Evolutionary conservation across 2,888 invertebrate genomes (phyloP).

Genomic region (Malacosoma neustria): DNA sequence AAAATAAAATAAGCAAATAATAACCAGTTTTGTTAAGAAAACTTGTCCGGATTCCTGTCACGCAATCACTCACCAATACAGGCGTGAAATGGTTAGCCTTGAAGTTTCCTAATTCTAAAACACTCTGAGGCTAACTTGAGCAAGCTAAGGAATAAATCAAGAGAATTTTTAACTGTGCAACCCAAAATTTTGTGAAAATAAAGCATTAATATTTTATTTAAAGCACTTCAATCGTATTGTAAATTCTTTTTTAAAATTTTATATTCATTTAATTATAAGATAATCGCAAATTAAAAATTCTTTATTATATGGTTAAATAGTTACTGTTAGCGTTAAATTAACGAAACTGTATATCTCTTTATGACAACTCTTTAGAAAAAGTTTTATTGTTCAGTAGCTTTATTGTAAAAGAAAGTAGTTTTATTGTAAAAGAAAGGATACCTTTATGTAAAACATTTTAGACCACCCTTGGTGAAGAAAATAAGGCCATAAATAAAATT

Average conservation of each 20-base stretch:
- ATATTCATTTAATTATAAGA: conserved; percentile 2
- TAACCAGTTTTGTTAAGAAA: no score
- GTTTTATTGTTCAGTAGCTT: conserved; percentile 58
- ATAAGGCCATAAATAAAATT: conserved; percentile 29
- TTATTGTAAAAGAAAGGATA: conserved; percentile 31
- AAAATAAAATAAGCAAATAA: no score
- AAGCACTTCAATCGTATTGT: no score
- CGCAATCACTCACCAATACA: no score
- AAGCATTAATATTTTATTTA: background rate
- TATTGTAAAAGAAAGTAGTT: conserved; percentile 46
- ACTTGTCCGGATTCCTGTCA: no score
- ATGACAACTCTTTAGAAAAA: conserved; percentile 28
- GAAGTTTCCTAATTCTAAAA: no score
- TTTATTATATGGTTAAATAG: conserved; percentile 15
- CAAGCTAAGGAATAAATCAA: no score
- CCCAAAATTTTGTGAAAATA: conserved; percentile 10
- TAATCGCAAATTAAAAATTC: conserved; percentile 25
- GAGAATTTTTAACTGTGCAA: conserved; percentile 11
- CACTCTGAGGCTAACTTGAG: conserved; percentile 1
- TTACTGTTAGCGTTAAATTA: no score
- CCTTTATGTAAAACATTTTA: conserved; percentile 27
- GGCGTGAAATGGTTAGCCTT: no score
- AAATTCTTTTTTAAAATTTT: background rate
- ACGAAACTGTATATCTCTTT: conserved; percentile 8
- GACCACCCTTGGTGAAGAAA: conserved; percentile 41